A percentile compares a stretch with the other conserved stretches of the same genome.
Evolutionary conservation across 2,797 vertebrate genomes (phyloP).

Genomic region (Passerculus sandwichensis): DNA sequence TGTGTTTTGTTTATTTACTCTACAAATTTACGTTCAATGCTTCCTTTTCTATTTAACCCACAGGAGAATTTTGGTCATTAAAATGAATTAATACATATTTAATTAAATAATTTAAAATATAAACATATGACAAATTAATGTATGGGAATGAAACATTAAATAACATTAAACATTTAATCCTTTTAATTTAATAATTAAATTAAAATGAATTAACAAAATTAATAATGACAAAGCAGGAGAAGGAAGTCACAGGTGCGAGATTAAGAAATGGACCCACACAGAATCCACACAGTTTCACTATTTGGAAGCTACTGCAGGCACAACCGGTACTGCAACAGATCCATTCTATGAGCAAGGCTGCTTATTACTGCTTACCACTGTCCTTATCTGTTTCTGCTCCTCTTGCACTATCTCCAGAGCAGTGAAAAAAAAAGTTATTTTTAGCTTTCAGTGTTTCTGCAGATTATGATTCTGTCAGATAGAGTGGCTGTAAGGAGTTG

Average conservation of each 20-base stretch:
- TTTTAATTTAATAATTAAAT: neutral
- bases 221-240: neutral
- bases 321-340: neutral
- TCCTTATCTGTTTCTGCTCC: neutral
- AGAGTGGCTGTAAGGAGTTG: neutral
- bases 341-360: neutral
- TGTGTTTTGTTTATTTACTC: slow-evolving; percentile 74
- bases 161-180: neutral
- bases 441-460: neutral
- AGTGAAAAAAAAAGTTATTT: neutral
- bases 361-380: neutral
- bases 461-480: neutral
- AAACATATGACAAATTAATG: neutral
- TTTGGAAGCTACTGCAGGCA: neutral
- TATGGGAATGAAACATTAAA: neutral
- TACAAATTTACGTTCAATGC: slow-evolving; percentile 65
- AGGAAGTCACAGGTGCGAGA: neutral
- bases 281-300: neutral
- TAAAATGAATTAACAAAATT: neutral
- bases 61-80: slow-evolving; percentile 48
- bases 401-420: neutral
- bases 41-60: slow-evolving; percentile 46
- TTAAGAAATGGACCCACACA: neutral
- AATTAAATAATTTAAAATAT: slow-evolving; percentile 32
- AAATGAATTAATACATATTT: slow-evolving; percentile 27